phyloP scores from a whole-genome alignment of 2,888 invertebrate genomes.

The Cotesia congregata region DNA sequence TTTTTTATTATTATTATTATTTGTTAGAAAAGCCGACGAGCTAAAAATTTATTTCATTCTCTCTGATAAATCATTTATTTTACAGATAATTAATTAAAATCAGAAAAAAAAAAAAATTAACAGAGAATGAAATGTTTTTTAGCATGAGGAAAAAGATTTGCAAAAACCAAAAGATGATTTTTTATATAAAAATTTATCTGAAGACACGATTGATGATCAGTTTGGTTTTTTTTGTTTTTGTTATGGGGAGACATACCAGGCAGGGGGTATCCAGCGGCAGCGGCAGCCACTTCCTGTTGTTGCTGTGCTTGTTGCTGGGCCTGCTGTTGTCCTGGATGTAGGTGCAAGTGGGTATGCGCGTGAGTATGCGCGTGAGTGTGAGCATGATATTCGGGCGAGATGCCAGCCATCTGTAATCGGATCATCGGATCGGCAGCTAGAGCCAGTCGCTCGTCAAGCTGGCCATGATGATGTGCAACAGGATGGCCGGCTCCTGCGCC shows the following conservation, averaged over 20 bases:
- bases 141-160: conserved; percentile 18
- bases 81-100: conserved; percentile 19
- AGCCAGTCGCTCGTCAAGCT: conserved; percentile 83
- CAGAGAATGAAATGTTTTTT: conserved; percentile 3
- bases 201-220: conserved; percentile 55
- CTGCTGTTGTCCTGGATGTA: conserved; percentile 83
- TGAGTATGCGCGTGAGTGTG: conserved; percentile 94
- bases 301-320: conserved; percentile 73
- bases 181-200: conserved; percentile 41
- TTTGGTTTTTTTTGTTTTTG: conserved; percentile 46
- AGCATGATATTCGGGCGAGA: conserved; percentile 90
- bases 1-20: background rate
- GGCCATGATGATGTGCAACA: conserved; percentile 75
- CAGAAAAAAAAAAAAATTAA: background rate
- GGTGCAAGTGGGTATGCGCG: conserved; percentile 90
- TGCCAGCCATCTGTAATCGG: conserved; percentile 93
- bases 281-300: conserved; percentile 77
- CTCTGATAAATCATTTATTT: background rate
- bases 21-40: conserved; percentile 19
- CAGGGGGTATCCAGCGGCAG: conserved; percentile 70
- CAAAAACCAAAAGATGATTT: conserved; percentile 19
- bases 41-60: conserved; percentile 22
- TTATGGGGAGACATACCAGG: conserved; percentile 65
- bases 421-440: conserved; percentile 93
- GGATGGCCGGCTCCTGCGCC: conserved; percentile 73